These are phyloP conservation scores for Pelvicachromis taeniatus DNA, from an alignment of 2,113 vertebrate species.

Conservation along the genomic window DNA sequence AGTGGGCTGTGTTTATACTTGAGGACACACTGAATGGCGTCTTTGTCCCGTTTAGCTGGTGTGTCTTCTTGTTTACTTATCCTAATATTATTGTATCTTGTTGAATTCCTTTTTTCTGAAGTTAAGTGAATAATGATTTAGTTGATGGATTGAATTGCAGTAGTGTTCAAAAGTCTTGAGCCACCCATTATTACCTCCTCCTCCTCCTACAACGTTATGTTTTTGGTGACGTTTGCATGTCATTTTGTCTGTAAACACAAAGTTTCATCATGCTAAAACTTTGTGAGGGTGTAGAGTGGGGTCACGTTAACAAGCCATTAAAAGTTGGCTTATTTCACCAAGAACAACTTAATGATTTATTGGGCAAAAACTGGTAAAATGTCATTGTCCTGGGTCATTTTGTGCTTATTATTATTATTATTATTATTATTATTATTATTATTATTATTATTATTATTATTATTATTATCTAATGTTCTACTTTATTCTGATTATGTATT, in stretches of 20 bases:
- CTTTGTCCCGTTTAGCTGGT: background rate
- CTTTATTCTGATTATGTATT: no score
- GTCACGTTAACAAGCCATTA: background rate
- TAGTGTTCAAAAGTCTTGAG: background rate
- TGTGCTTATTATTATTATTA: no score
- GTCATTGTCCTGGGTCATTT: no score
- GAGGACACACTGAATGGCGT: background rate
- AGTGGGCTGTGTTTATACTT: background rate
- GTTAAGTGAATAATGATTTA: background rate
- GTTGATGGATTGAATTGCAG: background rate
- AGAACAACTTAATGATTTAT: background rate
- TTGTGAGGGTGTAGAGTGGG: background rate
- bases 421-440: no score
- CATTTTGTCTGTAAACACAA: background rate
- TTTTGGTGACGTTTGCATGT: background rate
- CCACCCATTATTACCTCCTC: background rate
- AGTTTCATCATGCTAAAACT: background rate
- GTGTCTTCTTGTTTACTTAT: background rate
- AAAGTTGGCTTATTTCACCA: background rate
- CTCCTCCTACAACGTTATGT: background rate
- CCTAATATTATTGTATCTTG: background rate
- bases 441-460: no score
- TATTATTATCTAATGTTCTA: no score
- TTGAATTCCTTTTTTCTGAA: background rate
- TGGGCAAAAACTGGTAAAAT: background rate